Percentiles rank a stretch among this genome's conserved stretches.
phyloP scores from a whole-genome alignment of 2,113 vertebrate species.

The Nothoprocta pentlandii region DNA sequence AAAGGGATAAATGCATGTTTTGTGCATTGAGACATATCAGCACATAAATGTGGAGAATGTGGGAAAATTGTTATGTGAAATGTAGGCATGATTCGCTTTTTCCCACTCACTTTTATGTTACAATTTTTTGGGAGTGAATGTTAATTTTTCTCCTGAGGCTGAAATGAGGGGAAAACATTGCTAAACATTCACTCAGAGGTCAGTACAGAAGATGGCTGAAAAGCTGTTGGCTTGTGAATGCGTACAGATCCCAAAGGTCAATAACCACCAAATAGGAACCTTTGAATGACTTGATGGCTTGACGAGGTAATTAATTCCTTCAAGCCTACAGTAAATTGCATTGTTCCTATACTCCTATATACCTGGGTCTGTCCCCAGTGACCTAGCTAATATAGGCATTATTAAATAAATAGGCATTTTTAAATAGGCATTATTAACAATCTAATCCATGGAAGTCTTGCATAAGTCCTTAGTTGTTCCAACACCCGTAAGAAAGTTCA shows the following conservation, averaged over 20 bases:
- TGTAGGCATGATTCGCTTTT: neutral
- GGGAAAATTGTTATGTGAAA: neutral
- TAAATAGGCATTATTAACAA: neutral
- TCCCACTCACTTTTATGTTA: neutral
- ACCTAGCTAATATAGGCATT: neutral
- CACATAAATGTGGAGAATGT: neutral
- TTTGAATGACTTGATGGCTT: neutral
- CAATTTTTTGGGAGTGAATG: neutral
- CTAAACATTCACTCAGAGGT: neutral
- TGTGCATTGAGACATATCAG: neutral
- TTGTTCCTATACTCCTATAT: neutral
- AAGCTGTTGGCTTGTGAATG: neutral
- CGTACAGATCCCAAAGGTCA: neutral
- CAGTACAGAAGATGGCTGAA: neutral
- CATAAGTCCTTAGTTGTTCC: neutral
- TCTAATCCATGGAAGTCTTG: neutral
- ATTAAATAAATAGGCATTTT: neutral
- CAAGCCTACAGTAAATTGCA: neutral
- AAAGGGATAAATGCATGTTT: neutral
- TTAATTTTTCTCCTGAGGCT: neutral
- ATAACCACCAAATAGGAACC: neutral
- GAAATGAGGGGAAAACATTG: neutral
- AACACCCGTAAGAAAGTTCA: neutral
- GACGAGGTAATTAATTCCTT: neutral
- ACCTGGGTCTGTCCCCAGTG: neutral